A percentile compares a stretch with the other conserved stretches of the same genome.
These are phyloP conservation scores for Caenorhabditis japonica DNA, from an alignment of 2,888 invertebrate genomes.

Conservation along the genomic window DNA sequence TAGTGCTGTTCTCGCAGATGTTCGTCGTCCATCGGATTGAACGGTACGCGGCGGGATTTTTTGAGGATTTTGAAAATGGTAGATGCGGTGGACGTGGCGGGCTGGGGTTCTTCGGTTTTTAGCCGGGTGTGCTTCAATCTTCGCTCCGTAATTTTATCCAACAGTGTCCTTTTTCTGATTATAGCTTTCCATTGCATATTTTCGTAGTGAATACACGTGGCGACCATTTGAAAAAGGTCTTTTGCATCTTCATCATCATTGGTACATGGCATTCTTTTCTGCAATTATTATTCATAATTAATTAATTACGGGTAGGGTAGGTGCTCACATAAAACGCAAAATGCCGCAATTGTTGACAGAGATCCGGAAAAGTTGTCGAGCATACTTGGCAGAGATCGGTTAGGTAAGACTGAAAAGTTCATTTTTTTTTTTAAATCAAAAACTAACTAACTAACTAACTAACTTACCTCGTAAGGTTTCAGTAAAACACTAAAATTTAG, in stretches of 20 bases:
- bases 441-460: too few relatives aligned
- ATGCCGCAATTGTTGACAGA: slow-evolving; percentile 16
- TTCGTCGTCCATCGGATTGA: background rate
- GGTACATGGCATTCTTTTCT: slow-evolving; percentile 7
- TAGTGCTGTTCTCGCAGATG: slow-evolving; percentile 6
- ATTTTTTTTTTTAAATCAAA: background rate
- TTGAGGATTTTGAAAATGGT: background rate
- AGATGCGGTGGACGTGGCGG: background rate
- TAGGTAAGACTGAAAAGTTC: slow-evolving; percentile 10
- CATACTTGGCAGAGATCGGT: slow-evolving; percentile 1
- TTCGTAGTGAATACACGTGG: slow-evolving; percentile 9
- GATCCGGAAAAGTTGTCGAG: slow-evolving; percentile 6
- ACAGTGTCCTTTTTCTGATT: slow-evolving; percentile 1
- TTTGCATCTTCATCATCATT: background rate
- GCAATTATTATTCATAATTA: too few relatives aligned
- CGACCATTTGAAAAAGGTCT: slow-evolving; percentile 7
- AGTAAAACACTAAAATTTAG: slow-evolving; percentile 1
- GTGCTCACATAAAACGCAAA: slow-evolving; percentile 16
- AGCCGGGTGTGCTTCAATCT: too few relatives aligned
- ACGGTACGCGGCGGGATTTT: background rate
- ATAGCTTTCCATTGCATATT: slow-evolving; percentile 4
- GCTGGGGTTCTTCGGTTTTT: too few relatives aligned
- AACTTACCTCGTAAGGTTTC: slow-evolving; percentile 4
- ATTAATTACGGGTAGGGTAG: too few relatives aligned
- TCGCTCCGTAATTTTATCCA: background rate